Percentiles rank a stretch among this genome's conserved stretches.
phyloP scores from a whole-genome alignment of 2,888 invertebrate species.

The Pegoplata infirma region DNA sequence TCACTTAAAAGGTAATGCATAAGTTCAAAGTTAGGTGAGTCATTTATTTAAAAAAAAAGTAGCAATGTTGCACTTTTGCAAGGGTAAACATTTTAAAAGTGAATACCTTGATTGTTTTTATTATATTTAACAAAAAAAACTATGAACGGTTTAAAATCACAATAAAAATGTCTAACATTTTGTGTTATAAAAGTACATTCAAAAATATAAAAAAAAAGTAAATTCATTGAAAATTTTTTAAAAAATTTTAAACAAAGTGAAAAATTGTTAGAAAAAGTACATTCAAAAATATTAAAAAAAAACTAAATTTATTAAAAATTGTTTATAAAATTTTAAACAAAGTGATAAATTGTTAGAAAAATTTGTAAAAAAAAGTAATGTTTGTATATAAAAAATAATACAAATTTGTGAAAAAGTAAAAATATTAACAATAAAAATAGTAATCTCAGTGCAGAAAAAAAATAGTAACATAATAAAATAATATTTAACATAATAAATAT shows the following conservation, averaged over 20 bases:
- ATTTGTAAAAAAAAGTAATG: not conserved
- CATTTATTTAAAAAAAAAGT: not conserved
- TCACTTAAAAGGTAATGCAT: too few relatives aligned
- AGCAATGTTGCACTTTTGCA: too few relatives aligned
- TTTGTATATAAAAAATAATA: not conserved
- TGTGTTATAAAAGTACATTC: not conserved
- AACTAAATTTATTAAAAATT: not conserved
- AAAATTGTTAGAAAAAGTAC: not conserved
- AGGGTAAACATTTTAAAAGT: too few relatives aligned
- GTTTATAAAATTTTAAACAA: not conserved
- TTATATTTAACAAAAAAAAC: not conserved
- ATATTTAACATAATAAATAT: conserved; percentile 39
- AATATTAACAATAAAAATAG: conserved; percentile 36
- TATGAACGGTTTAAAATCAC: conserved; percentile 32
- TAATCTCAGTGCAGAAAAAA: conserved; percentile 60
- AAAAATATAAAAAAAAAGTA: not conserved
- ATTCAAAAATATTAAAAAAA: not conserved
- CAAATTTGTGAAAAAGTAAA: not conserved
- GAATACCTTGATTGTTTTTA: not conserved
- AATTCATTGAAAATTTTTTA: not conserved
- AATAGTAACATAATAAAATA: conserved; percentile 26
- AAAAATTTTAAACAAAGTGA: not conserved
- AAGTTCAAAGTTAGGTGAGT: too few relatives aligned
- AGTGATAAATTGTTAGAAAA: not conserved
- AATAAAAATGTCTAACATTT: conserved; percentile 16